phyloP scores from a whole-genome alignment of 2,888 invertebrate species.

The Acrobasis consociella region DNA sequence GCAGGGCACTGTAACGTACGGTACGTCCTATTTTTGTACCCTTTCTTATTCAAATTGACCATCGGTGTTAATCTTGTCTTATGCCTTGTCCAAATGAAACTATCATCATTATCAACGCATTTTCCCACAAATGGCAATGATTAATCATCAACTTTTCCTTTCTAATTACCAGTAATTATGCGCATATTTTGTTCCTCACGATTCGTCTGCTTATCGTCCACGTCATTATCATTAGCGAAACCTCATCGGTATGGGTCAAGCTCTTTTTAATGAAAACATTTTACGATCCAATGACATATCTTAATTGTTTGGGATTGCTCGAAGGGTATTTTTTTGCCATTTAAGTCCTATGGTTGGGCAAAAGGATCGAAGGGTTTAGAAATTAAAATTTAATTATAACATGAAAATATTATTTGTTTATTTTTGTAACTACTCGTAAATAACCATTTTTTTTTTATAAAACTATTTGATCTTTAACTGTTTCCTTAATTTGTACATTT shows the following conservation, averaged over 20 bases:
- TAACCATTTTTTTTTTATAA: too few species aligned
- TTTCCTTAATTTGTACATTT: too few species aligned
- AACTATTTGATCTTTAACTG: too few species aligned
- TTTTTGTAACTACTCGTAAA: too few species aligned
- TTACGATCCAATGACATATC: neutral
- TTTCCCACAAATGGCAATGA: conserved; percentile 5
- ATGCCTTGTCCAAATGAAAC: neutral
- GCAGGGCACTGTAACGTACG: too few species aligned
- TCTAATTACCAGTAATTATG: conserved; percentile 20
- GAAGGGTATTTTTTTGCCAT: too few species aligned
- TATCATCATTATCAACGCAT: neutral
- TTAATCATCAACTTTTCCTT: conserved; percentile 15
- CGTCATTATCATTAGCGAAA: conserved; percentile 20
- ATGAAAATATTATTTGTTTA: too few species aligned
- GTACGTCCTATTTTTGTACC: too few species aligned
- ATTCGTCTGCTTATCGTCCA: conserved; percentile 2
- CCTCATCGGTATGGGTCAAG: conserved; percentile 8
- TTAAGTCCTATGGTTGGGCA: too few species aligned
- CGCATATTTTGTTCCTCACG: conserved; percentile 4
- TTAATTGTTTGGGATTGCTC: neutral
- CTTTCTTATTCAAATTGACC: too few species aligned
- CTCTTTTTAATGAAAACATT: neutral
- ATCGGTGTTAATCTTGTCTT: neutral
- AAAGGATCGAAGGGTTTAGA: too few species aligned
- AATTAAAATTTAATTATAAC: neutral